Evolutionary conservation across 35 echinoderm and acorn worm genomes (phyloP), one percentile per base, ranked within the genome.

Genomic region (Hemicentrotus pulcherrimus): DNA sequence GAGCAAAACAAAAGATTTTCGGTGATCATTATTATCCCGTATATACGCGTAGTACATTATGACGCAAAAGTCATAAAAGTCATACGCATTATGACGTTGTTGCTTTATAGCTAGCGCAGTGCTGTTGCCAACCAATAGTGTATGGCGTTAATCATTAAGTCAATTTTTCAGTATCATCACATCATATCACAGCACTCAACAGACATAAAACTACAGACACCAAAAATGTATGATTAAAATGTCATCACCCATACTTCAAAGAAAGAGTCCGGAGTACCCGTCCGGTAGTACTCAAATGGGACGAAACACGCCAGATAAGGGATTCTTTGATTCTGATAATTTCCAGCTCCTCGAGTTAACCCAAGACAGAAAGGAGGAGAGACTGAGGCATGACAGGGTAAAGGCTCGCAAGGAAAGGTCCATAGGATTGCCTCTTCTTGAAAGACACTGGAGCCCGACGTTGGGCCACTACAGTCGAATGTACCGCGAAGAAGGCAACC

Each of bases 291-390:
- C 95, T 15, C 95, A 95, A 61, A 35, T 18, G 28, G 95, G 95
- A 5, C 86, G 61, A 46, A 95, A 95, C 58, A 95, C 47, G 88
- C 95, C 95, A 8, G 58, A 92, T 22, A 31, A 41, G 1, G 95
- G 46, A 28, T 95, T 95, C 88, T 95, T 95, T 47, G 88, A 92
- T n/a, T 95, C 95, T n/a, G 90, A 92, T 9, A 90, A 95, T 28
- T 92, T 91, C 89, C 47, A 50, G 6, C 86, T 59, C 8, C 46
- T 95, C 6, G 95, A 65, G 4, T 19, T 35, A 47, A 95, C 90
- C 28, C 47, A 95, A 32, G 45, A 70, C 8, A 48, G 95, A 16
- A 70, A 14, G n/a, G 31, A 95, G 88, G 48, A 59, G 59, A 16
- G 24, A 35, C 19, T 32, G 2, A 41, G 47, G 31, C 41, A 31